Evolutionary conservation across 2,113 vertebrate genomes (phyloP), one percentile per base, ranked within the genome.

Genomic region (Phylloscopus trochiloides): DNA sequence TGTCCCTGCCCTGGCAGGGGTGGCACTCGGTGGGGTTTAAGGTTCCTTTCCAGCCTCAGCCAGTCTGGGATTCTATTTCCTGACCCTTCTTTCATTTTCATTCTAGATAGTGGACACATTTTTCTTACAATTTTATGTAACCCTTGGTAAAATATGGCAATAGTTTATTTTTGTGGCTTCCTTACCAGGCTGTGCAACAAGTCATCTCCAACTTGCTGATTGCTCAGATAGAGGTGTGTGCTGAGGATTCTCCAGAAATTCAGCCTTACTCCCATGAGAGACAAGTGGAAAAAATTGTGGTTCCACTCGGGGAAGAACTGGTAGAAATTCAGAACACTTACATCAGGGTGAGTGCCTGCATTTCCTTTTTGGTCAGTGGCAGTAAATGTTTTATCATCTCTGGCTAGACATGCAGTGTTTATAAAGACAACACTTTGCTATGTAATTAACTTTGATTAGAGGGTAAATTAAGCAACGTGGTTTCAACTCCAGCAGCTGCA

Each of bases 181-280:
- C 36, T 14, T 14, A 1, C 17, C 74, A 99, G 99, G 98, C 99
- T 4, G 99, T 99, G 84, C 99, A 99, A 96, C 98, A 99, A n/a
- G 99, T 99, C 31, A 98, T 99, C 94, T 99, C 99, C 78, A 99
- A 99, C 94, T 80, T 99, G 45, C 98, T 99, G 74, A 99, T 99
- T 81, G 98, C 99, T 29, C 99, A 98, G 91, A 98, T 99, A 50
- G 99, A 99, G 94, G 96, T 99, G 20, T 98, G 99, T 36, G 98
- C 98, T 28, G 99, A 99, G 31, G 99, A 99, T 61, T 99, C 99
- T 50, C 98, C 98, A 0, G 99, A 99, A 75, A 98, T 99, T 87
- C 98, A 96, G 95, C 98, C 99, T 26, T 99, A 99, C 19, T 99
- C 98, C 31, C 98, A 99, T 15, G 98, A 98, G 86, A 98, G 99